Conservation (phyloP, 2,797 vertebrate genomes). For the Heteromormyrus szaboi region DNA sequence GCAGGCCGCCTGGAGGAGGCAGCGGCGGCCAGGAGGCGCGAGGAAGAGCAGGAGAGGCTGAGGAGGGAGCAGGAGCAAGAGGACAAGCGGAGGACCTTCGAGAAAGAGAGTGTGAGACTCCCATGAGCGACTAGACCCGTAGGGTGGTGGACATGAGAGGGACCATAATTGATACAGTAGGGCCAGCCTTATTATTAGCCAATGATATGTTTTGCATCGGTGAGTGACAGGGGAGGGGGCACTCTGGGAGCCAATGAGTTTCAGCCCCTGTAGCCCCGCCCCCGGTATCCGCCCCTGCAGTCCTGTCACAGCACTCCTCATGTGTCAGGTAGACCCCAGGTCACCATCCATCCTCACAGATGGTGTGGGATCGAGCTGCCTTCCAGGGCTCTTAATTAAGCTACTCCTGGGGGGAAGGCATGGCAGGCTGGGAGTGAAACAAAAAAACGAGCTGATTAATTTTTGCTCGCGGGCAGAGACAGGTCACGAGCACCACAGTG, state of each 20-base stretch:
- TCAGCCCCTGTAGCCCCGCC: not conserved
- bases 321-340: not conserved
- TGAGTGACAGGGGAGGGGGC: not conserved
- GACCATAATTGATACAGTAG: not conserved
- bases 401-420: constrained; percentile 45
- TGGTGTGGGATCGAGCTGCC: not conserved
- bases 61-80: constrained; percentile 68
- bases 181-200: not conserved
- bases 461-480: constrained; percentile 51
- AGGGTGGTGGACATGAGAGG: not conserved
- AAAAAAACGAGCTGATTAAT: constrained; percentile 59
- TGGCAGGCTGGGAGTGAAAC: constrained; percentile 33
- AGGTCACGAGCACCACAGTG: constrained; percentile 42
- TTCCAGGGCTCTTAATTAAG: constrained; percentile 48
- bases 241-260: not conserved
- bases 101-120: constrained; percentile 63
- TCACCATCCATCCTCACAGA: constrained; percentile 12
- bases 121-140: not conserved
- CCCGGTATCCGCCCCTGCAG: not conserved
- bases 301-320: not conserved
- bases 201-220: not conserved
- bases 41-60: constrained; percentile 64
- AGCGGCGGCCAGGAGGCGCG: constrained; percentile 65
- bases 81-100: constrained; percentile 58
- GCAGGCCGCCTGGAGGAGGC: constrained; percentile 71